These are phyloP conservation scores for Sthenelais limicola DNA, from an alignment of 2,888 invertebrate genomes.

Conservation along the genomic window DNA sequence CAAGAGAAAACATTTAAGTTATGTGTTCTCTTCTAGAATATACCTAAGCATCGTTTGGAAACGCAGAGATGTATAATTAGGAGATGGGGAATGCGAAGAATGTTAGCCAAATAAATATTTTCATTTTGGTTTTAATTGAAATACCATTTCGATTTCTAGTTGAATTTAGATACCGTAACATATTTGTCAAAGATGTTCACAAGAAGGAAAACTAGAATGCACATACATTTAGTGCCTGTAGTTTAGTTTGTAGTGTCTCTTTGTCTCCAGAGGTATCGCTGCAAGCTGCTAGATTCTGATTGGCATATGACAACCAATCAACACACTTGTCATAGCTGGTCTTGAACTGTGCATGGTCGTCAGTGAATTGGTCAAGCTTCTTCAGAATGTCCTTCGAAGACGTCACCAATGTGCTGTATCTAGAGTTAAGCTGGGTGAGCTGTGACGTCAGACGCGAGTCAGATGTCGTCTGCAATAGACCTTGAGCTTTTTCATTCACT, in stretches of 20 bases:
- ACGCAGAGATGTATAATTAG: no score
- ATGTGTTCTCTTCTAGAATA: no score
- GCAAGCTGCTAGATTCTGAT: conserved; percentile 87
- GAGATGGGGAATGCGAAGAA: no score
- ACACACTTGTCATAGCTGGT: conserved; percentile 82
- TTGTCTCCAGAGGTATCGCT: conserved; percentile 79
- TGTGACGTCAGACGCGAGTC: conserved; percentile 67
- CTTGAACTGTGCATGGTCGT: conserved; percentile 89
- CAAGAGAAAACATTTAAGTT: no score
- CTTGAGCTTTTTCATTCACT: conserved; percentile 65
- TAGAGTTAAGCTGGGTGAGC: conserved; percentile 65
- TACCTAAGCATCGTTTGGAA: no score
- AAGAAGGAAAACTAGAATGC: background rate
- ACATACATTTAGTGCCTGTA: conserved; percentile 65
- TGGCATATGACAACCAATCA: conserved; percentile 87
- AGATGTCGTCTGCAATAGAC: conserved; percentile 65
- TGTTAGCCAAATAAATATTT: no score
- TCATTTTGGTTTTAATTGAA: no score
- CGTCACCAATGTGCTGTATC: conserved; percentile 63
- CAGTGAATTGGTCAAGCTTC: conserved; percentile 82
- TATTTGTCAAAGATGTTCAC: no score
- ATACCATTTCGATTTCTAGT: no score
- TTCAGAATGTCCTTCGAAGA: conserved; percentile 67
- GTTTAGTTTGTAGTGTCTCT: conserved; percentile 64
- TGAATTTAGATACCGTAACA: no score